phyloP scores from a whole-genome alignment of 2,888 invertebrate genomes.

The Cryptus armator region DNA sequence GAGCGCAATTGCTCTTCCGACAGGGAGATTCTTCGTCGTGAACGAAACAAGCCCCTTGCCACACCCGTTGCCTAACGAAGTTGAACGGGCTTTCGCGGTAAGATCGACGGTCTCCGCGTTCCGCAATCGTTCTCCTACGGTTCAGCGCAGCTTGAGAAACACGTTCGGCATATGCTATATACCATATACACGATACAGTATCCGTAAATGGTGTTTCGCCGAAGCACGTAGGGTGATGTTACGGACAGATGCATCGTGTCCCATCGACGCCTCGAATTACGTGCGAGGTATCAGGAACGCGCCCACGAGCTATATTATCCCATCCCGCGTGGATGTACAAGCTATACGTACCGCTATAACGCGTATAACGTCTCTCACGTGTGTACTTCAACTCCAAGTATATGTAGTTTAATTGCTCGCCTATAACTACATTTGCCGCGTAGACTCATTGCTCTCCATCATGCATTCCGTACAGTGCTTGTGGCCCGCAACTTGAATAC shows the following conservation, averaged over 20 bases:
- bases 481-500: constrained; percentile 1
- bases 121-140: constrained; percentile 17
- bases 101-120: constrained; percentile 16
- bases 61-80: constrained; percentile 41
- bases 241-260: constrained; percentile 39
- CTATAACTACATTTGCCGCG: constrained; percentile 15
- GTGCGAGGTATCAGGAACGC: constrained; percentile 28
- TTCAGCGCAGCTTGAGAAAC: constrained; percentile 25
- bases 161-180: constrained; percentile 36
- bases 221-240: constrained; percentile 39
- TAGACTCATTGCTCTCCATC: constrained; percentile 6
- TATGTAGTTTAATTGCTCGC: constrained; percentile 37
- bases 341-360: not conserved
- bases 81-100: constrained; percentile 51
- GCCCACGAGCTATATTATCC: not conserved
- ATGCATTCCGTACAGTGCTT: not conserved
- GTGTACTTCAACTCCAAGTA: constrained; percentile 11
- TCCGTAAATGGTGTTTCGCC: constrained; percentile 20
- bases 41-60: constrained; percentile 51
- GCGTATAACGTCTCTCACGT: constrained; percentile 15
- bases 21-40: constrained; percentile 35
- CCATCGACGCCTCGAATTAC: constrained; percentile 45
- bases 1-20: constrained; percentile 42
- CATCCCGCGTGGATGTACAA: not conserved
- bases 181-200: not conserved